Conservation (phyloP, 2,797 vertebrate genomes). For the Percopsis omiscomaycus region DNA sequence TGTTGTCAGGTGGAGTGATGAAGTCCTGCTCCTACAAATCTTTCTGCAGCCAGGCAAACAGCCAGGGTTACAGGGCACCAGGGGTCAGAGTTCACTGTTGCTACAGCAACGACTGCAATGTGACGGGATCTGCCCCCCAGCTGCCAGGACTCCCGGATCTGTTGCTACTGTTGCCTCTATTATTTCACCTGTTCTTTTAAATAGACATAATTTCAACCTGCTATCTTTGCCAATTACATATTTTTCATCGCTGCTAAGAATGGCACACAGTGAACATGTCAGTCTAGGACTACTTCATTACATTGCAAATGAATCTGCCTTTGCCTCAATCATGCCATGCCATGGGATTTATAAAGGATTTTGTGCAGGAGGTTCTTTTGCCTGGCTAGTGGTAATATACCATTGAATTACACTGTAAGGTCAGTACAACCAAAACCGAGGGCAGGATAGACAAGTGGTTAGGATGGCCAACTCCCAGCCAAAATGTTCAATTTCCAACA, state of each 20-base stretch:
- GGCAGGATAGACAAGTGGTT: no score
- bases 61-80: slow-evolving; percentile 80
- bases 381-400: background rate
- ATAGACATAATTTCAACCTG: slow-evolving; percentile 7
- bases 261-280: no score
- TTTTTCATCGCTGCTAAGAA: background rate
- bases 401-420: no score
- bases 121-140: slow-evolving; percentile 60
- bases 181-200: slow-evolving; percentile 58
- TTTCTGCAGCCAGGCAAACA: slow-evolving; percentile 86
- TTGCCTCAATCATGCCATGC: no score
- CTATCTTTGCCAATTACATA: slow-evolving; percentile 11
- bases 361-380: background rate
- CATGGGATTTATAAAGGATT: background rate
- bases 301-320: no score
- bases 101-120: slow-evolving; percentile 86
- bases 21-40: slow-evolving; percentile 91
- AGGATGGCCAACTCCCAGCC: no score
- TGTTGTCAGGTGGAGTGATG: slow-evolving; percentile 82
- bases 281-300: no score
- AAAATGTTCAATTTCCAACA: no score
- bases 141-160: slow-evolving; percentile 55
- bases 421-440: no score
- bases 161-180: slow-evolving; percentile 62
- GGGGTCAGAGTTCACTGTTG: slow-evolving; percentile 87